These are phyloP conservation scores for Brachystomella parvula DNA, from an alignment of 1,140 invertebrate genomes.

Conservation along the genomic window DNA sequence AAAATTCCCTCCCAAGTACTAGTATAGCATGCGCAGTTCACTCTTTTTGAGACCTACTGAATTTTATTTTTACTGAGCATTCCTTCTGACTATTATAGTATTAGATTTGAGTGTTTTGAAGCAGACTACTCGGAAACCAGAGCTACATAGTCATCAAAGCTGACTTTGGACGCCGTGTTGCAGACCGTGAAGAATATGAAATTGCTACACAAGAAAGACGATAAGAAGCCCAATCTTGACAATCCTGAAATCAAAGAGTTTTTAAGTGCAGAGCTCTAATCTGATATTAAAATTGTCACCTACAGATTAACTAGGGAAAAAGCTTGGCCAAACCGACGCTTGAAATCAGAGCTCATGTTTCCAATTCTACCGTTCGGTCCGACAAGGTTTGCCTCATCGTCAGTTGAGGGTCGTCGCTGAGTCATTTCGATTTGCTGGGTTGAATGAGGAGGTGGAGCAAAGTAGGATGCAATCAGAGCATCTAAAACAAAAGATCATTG, in stretches of 20 bases:
- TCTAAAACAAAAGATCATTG: background rate
- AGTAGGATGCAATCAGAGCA: background rate
- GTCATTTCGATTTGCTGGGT: background rate
- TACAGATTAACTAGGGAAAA: background rate
- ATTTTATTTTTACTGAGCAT: background rate
- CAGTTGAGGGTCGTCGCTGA: background rate
- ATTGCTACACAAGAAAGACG: background rate
- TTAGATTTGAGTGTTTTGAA: background rate
- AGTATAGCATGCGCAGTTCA: too few species aligned
- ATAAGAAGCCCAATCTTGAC: background rate
- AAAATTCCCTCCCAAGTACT: too few species aligned
- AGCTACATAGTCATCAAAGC: background rate
- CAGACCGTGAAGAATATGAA: background rate
- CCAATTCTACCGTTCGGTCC: background rate
- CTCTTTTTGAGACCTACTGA: too few species aligned
- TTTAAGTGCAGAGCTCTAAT: background rate
- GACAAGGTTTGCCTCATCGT: background rate
- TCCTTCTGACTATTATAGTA: background rate
- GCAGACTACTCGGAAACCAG: background rate
- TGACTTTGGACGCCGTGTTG: background rate
- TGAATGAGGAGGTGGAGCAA: background rate
- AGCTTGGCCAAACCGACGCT: background rate
- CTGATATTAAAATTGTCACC: background rate
- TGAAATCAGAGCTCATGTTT: too few species aligned
- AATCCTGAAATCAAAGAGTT: background rate